These are phyloP conservation scores for Pimpla rufipes DNA, from an alignment of 2,888 invertebrate genomes.

Conservation along the genomic window DNA sequence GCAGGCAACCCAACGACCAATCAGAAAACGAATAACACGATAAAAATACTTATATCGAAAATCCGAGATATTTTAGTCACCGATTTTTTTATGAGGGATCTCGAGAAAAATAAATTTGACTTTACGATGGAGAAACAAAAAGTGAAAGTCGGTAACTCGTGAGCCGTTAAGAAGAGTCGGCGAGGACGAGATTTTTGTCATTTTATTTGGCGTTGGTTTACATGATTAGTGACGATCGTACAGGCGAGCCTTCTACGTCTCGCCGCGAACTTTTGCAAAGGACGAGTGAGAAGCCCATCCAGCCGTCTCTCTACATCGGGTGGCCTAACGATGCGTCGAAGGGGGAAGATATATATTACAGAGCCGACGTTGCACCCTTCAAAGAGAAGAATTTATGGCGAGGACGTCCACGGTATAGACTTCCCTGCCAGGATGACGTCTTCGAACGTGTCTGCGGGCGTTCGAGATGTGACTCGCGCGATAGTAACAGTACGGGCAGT, in stretches of 20 bases:
- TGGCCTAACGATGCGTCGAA: background rate
- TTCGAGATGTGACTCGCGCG: constrained; percentile 77
- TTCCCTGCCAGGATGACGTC: constrained; percentile 74
- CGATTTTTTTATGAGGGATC: too few relatives aligned
- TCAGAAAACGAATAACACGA: too few relatives aligned
- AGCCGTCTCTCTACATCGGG: too few relatives aligned
- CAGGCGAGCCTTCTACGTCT: background rate
- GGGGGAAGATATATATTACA: background rate
- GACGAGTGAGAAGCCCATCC: background rate
- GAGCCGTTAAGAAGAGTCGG: background rate
- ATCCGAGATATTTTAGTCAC: too few relatives aligned
- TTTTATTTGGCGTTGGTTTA: constrained; percentile 32
- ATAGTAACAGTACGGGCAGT: constrained; percentile 79
- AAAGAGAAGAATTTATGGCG: constrained; percentile 3
- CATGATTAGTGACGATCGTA: background rate
- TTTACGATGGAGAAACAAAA: background rate
- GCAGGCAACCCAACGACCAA: too few relatives aligned
- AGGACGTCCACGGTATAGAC: constrained; percentile 74
- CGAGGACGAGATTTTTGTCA: background rate
- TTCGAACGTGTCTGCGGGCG: constrained; percentile 77
- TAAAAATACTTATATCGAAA: too few relatives aligned
- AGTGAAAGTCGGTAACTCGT: background rate
- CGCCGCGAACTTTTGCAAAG: background rate
- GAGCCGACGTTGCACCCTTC: background rate
- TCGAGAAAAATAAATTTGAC: background rate